Percentiles rank a stretch among this genome's conserved stretches.
These are phyloP conservation scores for Podarcis siculus DNA, from an alignment of 2,797 vertebrate species.

Conservation along the genomic window DNA sequence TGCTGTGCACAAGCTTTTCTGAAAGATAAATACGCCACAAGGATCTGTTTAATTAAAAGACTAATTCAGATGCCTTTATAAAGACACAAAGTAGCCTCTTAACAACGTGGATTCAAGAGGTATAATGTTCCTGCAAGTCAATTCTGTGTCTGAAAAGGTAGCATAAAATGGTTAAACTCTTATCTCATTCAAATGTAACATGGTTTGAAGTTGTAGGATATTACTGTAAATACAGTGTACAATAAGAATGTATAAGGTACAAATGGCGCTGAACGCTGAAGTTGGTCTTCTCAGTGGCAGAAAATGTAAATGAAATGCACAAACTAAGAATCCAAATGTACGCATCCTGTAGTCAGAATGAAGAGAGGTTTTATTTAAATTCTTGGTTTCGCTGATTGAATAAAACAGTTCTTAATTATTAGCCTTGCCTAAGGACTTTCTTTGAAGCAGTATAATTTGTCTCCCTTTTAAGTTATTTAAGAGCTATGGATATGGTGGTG, in stretches of 20 bases:
- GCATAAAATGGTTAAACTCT: background rate
- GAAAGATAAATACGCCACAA: constrained; percentile 44
- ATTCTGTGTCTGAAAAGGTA: background rate
- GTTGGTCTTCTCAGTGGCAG: constrained; percentile 21
- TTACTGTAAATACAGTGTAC: constrained; percentile 24
- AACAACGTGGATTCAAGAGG: background rate
- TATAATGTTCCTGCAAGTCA: background rate
- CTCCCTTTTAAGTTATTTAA: background rate
- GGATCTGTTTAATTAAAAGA: constrained; percentile 18
- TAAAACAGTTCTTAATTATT: constrained; percentile 22
- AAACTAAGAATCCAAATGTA: background rate
- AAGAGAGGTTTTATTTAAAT: background rate
- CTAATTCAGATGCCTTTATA: constrained; percentile 20
- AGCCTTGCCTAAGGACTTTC: background rate
- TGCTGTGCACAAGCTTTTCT: constrained; percentile 70
- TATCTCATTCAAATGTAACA: background rate
- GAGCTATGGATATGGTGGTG: background rate
- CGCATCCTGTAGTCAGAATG: background rate
- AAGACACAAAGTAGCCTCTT: constrained; percentile 6
- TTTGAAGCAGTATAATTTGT: background rate
- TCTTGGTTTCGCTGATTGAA: fast-evolving
- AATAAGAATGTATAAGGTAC: constrained; percentile 30
- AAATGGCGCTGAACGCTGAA: constrained; percentile 19
- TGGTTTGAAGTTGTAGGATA: constrained; percentile 22
- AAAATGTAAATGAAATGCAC: background rate